Conservation (phyloP, 2,113 vertebrate species). For the Perccottus glenii region DNA sequence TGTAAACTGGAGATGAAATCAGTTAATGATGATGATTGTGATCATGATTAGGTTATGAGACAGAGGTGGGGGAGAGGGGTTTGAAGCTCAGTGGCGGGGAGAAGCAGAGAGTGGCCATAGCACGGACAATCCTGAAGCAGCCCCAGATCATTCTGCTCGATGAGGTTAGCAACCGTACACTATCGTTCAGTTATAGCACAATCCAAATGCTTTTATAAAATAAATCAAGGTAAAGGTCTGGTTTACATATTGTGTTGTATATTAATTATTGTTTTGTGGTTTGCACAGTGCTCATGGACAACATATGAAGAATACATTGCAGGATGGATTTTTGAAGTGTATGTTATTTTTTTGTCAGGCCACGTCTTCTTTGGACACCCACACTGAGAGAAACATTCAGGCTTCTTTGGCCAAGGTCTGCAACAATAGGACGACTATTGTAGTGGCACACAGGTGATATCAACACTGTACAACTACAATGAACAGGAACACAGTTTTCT, state of each 20-base stretch:
- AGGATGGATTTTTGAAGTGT: too few relatives aligned
- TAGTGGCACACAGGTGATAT: slow-evolving; percentile 89
- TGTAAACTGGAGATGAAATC: neutral
- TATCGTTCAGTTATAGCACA: neutral
- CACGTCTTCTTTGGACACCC: slow-evolving; percentile 88
- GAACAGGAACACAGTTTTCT: neutral
- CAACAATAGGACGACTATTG: slow-evolving; percentile 83
- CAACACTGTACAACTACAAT: neutral
- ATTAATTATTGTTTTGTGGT: too few relatives aligned
- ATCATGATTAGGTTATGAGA: slow-evolving; percentile 82
- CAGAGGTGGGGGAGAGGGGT: slow-evolving; percentile 88
- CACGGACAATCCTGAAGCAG: slow-evolving; percentile 89
- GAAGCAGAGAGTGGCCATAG: slow-evolving; percentile 91
- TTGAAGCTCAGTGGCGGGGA: slow-evolving; percentile 91
- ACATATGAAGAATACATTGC: too few relatives aligned
- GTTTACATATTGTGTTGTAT: too few relatives aligned
- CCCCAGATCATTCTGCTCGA: slow-evolving; percentile 88
- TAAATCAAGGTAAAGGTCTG: too few relatives aligned
- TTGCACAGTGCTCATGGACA: too few relatives aligned
- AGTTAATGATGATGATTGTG: neutral
- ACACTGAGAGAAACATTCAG: slow-evolving; percentile 90
- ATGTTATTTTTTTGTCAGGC: slow-evolving; percentile 81
- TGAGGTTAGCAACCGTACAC: slow-evolving; percentile 75
- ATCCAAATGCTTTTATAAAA: too few relatives aligned
- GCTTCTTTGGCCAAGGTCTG: slow-evolving; percentile 88